phyloP scores from a whole-genome alignment of 2,113 vertebrate species.

The Meleagris gallopavo region DNA sequence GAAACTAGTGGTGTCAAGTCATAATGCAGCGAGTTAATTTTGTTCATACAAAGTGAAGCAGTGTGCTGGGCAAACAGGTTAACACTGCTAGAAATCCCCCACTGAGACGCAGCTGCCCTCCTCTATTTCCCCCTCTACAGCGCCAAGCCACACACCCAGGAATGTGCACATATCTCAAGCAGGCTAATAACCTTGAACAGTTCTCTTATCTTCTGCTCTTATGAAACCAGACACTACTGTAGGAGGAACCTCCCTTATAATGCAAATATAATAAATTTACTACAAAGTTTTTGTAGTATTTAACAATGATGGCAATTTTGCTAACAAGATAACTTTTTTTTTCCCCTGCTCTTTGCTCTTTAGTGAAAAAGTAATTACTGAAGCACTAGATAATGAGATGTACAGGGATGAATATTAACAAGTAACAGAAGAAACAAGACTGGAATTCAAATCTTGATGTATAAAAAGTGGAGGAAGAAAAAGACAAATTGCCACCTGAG shows the following conservation, averaged over 20 bases:
- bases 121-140: neutral
- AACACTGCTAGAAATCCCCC: neutral
- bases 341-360: neutral
- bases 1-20: neutral
- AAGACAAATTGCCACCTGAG: neutral
- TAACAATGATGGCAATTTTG: neutral
- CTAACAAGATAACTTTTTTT: neutral
- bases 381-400: neutral
- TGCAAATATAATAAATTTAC: neutral
- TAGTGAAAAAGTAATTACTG: neutral
- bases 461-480: neutral
- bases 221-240: neutral
- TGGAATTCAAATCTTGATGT: neutral
- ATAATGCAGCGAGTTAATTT: neutral
- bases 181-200: neutral
- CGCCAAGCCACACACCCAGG: neutral
- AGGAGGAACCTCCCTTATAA: neutral
- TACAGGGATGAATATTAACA: neutral
- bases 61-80: neutral
- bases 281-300: neutral
- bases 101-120: accelerated
- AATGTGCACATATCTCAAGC: neutral
- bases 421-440: neutral
- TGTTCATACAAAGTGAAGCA: neutral
- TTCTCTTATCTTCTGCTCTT: neutral